Conservation (phyloP, 2,888 invertebrate genomes). For the Willowsia nigromaculata region DNA sequence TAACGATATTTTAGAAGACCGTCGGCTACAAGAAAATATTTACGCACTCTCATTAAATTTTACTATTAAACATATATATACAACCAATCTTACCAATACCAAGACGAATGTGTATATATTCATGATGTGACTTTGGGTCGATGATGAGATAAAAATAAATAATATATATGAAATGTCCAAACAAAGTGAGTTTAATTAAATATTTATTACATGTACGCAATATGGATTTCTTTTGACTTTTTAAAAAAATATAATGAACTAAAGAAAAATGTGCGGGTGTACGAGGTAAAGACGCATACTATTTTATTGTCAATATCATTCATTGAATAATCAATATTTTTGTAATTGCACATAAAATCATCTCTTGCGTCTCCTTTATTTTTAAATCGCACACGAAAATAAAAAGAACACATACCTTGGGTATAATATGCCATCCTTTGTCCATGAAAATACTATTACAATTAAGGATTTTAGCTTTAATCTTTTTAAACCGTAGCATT, state of each 20-base stretch:
- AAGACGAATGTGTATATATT: slow-evolving; percentile 1
- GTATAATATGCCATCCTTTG: background rate
- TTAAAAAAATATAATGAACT: no score
- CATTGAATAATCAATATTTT: no score
- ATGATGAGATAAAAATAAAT: slow-evolving; percentile 19
- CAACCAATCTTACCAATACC: background rate
- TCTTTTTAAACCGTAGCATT: background rate
- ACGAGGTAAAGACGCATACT: no score
- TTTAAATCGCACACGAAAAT: slow-evolving; percentile 1
- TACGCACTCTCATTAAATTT: background rate
- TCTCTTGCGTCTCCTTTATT: background rate
- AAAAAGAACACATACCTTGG: slow-evolving; percentile 14
- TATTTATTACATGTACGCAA: no score
- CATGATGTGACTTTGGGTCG: slow-evolving; percentile 2
- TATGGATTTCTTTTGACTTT: no score
- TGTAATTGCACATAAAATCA: background rate
- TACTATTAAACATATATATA: background rate
- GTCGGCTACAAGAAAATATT: slow-evolving; percentile 9
- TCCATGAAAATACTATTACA: background rate
- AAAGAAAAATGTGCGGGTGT: no score
- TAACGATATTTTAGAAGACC: slow-evolving; percentile 16
- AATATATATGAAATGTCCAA: background rate
- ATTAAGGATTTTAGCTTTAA: background rate
- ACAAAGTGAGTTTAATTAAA: background rate
- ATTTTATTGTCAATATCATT: no score